A percentile compares a stretch with the other conserved stretches of the same genome.
These are phyloP conservation scores for Leucoraja erinaceus DNA, from an alignment of 2,113 vertebrate genomes.

Conservation along the genomic window DNA sequence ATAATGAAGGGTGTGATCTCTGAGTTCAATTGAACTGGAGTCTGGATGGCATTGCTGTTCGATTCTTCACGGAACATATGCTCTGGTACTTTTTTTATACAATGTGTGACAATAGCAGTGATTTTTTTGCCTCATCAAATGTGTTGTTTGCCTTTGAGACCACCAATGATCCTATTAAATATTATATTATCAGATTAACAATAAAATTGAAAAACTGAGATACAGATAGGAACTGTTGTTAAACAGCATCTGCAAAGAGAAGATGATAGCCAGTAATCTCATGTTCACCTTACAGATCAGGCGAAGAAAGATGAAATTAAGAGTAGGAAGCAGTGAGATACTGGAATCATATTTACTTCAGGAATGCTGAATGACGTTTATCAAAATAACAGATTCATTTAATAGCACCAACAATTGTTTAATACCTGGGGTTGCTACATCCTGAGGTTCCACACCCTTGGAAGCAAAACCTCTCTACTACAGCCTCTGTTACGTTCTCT, in stretches of 20 bases:
- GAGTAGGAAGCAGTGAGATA: no score
- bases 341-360: no score
- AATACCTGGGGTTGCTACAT: no score
- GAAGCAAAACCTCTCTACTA: neutral
- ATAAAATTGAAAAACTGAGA: no score
- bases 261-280: neutral
- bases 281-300: no score
- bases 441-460: no score
- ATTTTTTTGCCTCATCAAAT: neutral
- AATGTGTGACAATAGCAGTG: neutral
- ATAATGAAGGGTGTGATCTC: neutral
- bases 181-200: neutral
- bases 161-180: neutral
- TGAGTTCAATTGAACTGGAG: neutral
- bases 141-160: neutral
- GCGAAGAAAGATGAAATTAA: no score
- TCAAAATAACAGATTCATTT: no score
- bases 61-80: neutral
- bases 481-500: no score
- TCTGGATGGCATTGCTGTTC: neutral
- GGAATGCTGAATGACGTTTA: no score
- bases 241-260: neutral
- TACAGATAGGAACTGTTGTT: neutral
- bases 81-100: neutral
- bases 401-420: no score